Evolutionary conservation across 1,140 invertebrate genomes (phyloP).

Genomic region (Drosophila sucinea): DNA sequence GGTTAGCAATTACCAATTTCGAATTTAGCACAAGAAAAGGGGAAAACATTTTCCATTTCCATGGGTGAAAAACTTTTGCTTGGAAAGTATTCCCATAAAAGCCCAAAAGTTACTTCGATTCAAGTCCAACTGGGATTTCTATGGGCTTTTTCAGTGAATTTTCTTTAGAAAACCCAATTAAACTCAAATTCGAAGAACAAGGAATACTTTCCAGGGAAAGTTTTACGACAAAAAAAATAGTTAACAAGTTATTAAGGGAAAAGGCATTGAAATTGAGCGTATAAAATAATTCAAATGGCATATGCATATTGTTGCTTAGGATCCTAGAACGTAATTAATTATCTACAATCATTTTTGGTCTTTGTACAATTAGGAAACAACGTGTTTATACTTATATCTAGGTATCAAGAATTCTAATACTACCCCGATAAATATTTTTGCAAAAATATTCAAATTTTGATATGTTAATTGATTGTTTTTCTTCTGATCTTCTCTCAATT

Average conservation of each 20-base stretch:
- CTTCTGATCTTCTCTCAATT: conserved; percentile 36
- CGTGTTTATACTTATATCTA: conserved; percentile 43
- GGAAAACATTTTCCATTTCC: conserved; percentile 6
- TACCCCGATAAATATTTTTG: conserved; percentile 24
- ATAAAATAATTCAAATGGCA: conserved; percentile 48
- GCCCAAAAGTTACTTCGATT: conserved; percentile 50
- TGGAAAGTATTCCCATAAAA: conserved; percentile 44
- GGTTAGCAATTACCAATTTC: conserved; percentile 52
- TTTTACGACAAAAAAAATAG: conserved; percentile 17
- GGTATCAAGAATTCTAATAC: conserved; percentile 23
- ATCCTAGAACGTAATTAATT: conserved; percentile 39
- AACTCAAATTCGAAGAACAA: conserved; percentile 32
- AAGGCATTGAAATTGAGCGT: conserved; percentile 31
- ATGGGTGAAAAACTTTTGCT: conserved; percentile 31
- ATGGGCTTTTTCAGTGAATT: conserved; percentile 49
- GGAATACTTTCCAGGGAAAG: conserved; percentile 39
- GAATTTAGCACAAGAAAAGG: conserved; percentile 9
- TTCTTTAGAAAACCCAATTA: conserved; percentile 41
- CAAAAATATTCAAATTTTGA: conserved; percentile 15
- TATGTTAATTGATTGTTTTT: not conserved
- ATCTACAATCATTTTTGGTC: conserved; percentile 67
- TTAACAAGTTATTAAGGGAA: conserved; percentile 19
- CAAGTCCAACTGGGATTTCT: conserved; percentile 24
- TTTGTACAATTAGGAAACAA: conserved; percentile 80
- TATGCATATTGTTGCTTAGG: conserved; percentile 41